phyloP scores from a whole-genome alignment of 1,140 invertebrate genomes.

The Himalopsyche phryganea region DNA sequence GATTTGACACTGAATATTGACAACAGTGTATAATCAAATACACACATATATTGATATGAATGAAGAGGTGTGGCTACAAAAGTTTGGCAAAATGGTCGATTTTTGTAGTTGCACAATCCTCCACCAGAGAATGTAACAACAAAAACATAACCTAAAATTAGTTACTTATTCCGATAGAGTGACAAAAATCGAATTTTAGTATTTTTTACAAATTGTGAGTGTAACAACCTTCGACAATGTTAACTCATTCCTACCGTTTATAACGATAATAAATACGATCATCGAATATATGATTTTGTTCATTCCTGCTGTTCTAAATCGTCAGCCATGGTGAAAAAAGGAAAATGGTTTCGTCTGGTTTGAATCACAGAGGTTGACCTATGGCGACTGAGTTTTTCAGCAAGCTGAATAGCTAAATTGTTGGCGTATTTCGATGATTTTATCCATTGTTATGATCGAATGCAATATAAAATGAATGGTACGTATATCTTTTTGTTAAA shows the following conservation, averaged over 20 bases:
- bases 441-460: neutral
- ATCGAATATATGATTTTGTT: too few species aligned
- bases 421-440: neutral
- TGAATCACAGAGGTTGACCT: conserved; percentile 9
- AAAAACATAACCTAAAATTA: conserved; percentile 25
- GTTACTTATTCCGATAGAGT: neutral
- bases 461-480: conserved; percentile 14
- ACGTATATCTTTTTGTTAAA: conserved; percentile 1
- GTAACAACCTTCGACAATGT: neutral
- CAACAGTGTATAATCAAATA: neutral
- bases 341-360: conserved; percentile 20
- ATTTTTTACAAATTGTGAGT: conserved; percentile 3
- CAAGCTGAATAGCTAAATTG: conserved; percentile 1
- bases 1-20: neutral
- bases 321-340: conserved; percentile 21
- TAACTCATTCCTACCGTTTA: too few species aligned
- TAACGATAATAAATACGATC: too few species aligned
- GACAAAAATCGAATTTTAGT: neutral
- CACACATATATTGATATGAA: conserved; percentile 13
- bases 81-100: conserved; percentile 26
- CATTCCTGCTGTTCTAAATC: conserved; percentile 10
- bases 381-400: conserved; percentile 17
- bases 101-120: conserved; percentile 20
- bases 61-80: conserved; percentile 22
- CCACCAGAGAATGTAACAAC: conserved; percentile 20